Percentiles rank a stretch among this genome's conserved stretches.
Evolutionary conservation across 2,888 invertebrate genomes (phyloP).

Genomic region (Eubasilissa splendida): DNA sequence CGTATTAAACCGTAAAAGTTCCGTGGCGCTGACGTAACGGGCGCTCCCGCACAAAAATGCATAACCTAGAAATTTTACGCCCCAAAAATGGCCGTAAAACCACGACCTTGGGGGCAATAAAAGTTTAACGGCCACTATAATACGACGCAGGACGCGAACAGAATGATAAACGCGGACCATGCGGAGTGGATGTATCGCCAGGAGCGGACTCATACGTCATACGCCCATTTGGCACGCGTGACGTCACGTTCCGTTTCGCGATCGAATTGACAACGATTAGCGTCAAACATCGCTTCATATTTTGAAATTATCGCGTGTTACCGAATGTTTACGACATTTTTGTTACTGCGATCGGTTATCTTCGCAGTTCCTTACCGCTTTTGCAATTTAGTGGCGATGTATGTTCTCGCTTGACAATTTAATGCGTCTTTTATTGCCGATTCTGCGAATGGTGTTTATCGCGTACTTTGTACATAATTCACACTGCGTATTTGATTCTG

Average conservation of each 20-base stretch:
- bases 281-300: slow-evolving; percentile 7
- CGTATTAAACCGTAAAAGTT: slow-evolving; percentile 23
- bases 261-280: slow-evolving; percentile 15
- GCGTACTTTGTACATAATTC: neutral
- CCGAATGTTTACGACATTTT: slow-evolving; percentile 19
- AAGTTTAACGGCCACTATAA: slow-evolving; percentile 71
- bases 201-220: slow-evolving; percentile 5
- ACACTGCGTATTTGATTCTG: no score
- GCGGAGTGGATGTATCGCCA: slow-evolving; percentile 29
- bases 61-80: slow-evolving; percentile 59
- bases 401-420: slow-evolving; percentile 9
- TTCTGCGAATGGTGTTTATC: neutral
- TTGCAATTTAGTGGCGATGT: slow-evolving; percentile 9
- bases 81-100: slow-evolving; percentile 74
- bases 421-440: slow-evolving; percentile 8
- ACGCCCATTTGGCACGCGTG: slow-evolving; percentile 11
- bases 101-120: slow-evolving; percentile 74
- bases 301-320: slow-evolving; percentile 12
- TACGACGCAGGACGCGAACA: slow-evolving; percentile 49
- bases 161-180: slow-evolving; percentile 51
- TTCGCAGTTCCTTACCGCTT: neutral
- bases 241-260: slow-evolving; percentile 16
- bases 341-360: neutral
- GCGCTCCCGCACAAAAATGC: slow-evolving; percentile 45
- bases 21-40: slow-evolving; percentile 28